Evolutionary conservation across 2,113 vertebrate genomes (phyloP), one percentile per base, ranked within the genome.

Genomic region (Clarias magur): DNA sequence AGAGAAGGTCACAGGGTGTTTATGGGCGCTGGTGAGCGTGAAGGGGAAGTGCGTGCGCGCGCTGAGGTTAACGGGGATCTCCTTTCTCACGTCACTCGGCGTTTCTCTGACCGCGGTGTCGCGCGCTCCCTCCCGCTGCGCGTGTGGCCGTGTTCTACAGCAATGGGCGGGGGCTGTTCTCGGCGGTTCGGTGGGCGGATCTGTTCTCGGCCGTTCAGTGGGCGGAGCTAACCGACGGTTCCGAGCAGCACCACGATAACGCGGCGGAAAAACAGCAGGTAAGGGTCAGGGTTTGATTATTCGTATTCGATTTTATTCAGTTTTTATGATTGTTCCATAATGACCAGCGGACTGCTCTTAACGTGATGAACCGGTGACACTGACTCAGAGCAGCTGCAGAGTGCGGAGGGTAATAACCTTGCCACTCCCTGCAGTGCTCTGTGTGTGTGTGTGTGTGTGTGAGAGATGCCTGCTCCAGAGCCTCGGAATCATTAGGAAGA

Each of bases 381-480:
- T 68, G 13, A 27, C 38, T 10, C 25, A 34, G 76, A 13, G 5
- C 56, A 65, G 25, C 72, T 62, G 78, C 23, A 82, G 67, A 57
- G 80, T 63, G 78, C 87, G 23, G 54, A 30, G 38, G 87, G 42
- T 82, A 76, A 92, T 92, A 92, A 92, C 90, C 92, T 92, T 94
- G 95, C 95, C 95, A 95, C 95, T 96, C 95, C 95, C 95, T 96
- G 93, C 91, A 92, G 94, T 84, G 89, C 85, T 93, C 85, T 85
- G 92, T 92, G 48, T 48, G 48, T 48, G 42, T 42, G 87, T 86
- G 92, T 92, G 34, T 38, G 34, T 38, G 34, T 38, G 34, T 38
- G 34, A 2, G 34, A 80, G 92, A 93, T 93, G 91, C 91, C 88
- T 90, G 90, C 86, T 27, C 81, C 91, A 90, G 88, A 91, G 87